phyloP scores from a whole-genome alignment of 2,113 vertebrate species.

The Proteles cristata region DNA sequence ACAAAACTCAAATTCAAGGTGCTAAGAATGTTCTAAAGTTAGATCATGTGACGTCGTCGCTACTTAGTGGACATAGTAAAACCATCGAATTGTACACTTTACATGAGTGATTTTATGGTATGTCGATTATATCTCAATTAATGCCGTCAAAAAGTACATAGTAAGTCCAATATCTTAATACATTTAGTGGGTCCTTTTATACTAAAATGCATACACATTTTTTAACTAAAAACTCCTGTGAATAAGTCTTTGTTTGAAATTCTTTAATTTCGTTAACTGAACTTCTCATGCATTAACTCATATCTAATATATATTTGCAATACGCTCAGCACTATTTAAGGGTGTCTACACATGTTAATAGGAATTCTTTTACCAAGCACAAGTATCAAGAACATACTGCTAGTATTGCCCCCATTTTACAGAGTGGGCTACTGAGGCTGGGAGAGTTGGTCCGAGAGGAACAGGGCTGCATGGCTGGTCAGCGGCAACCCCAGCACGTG shows the following conservation, averaged over 20 bases:
- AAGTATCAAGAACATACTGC: rapidly evolving
- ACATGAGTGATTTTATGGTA: neutral
- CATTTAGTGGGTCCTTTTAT: too few species aligned
- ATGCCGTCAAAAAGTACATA: neutral
- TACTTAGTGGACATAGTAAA: neutral
- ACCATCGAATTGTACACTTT: neutral
- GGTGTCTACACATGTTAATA: rapidly evolving
- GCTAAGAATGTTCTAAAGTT: neutral
- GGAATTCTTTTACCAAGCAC: too few species aligned
- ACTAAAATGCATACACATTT: neutral
- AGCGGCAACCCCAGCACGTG: rapidly evolving
- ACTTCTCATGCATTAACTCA: neutral
- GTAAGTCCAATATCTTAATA: neutral
- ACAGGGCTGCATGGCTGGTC: too few species aligned
- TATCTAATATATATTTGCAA: rapidly evolving
- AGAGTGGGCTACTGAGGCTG: neutral
- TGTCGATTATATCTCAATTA: neutral
- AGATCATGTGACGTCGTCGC: rapidly evolving
- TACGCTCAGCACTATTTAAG: rapidly evolving
- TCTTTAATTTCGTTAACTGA: neutral
- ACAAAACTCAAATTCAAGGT: rapidly evolving
- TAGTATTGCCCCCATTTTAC: too few species aligned
- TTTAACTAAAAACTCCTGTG: neutral
- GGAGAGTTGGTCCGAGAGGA: rapidly evolving
- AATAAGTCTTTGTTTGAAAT: neutral